Conservation (phyloP, 1,140 invertebrate species). For the Cylas formicarius region DNA sequence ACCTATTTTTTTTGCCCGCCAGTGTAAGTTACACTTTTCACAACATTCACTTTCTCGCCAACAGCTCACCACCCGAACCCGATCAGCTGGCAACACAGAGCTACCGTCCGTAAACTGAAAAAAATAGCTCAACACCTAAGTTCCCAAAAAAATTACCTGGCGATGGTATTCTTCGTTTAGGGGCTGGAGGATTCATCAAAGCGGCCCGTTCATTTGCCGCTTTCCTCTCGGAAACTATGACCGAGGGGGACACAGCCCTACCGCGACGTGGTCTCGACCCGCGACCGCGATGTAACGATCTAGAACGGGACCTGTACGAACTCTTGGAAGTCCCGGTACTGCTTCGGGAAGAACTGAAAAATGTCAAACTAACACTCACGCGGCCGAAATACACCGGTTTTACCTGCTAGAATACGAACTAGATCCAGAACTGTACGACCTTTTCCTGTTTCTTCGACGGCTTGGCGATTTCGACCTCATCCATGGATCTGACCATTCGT, state of each 20-base stretch:
- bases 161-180: slow-evolving; percentile 45
- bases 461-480: slow-evolving; percentile 68
- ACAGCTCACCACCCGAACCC: no score
- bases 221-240: slow-evolving; percentile 53
- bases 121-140: background rate
- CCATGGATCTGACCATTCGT: slow-evolving; percentile 93
- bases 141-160: slow-evolving; percentile 43
- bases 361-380: background rate
- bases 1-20: no score
- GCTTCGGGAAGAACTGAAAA: slow-evolving; percentile 35
- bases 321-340: slow-evolving; percentile 41
- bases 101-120: background rate
- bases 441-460: slow-evolving; percentile 44
- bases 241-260: slow-evolving; percentile 47
- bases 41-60: no score
- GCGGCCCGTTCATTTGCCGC: slow-evolving; percentile 52
- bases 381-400: background rate
- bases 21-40: no score
- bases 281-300: slow-evolving; percentile 44
- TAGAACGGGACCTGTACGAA: slow-evolving; percentile 45
- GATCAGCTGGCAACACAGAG: no score
- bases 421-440: slow-evolving; percentile 68
- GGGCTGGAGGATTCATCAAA: slow-evolving; percentile 63
- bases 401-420: slow-evolving; percentile 68
- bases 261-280: slow-evolving; percentile 16